A percentile compares a stretch with the other conserved stretches of the same genome.
Evolutionary conservation across 2,888 invertebrate genomes (phyloP).

Genomic region (Dysmachus trigonus): DNA sequence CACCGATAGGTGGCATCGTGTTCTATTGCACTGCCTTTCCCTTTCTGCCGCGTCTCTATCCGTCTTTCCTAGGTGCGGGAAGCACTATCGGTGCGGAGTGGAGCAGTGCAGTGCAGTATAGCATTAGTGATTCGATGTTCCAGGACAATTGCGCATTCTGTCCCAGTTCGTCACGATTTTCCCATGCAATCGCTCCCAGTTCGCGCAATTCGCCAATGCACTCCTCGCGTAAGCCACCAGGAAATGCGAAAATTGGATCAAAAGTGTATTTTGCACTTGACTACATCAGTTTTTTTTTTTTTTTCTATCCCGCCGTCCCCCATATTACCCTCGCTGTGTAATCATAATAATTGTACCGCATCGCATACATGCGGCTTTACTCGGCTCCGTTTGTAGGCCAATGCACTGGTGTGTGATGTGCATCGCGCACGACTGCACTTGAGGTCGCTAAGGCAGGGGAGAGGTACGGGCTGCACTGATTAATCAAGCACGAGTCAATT

Average conservation of each 20-base stretch:
- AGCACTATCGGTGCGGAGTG: neutral
- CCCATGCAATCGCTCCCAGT: constrained; percentile 11
- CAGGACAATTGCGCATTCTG: neutral
- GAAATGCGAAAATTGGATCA: constrained; percentile 34
- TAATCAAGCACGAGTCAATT: constrained; percentile 22
- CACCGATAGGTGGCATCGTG: too few species aligned
- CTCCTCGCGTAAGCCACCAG: constrained; percentile 13
- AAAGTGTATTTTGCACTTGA: constrained; percentile 37
- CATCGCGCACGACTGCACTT: neutral
- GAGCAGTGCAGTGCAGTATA: neutral
- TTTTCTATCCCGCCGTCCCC: neutral
- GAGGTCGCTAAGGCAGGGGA: neutral
- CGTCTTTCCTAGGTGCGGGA: neutral
- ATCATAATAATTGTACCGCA: neutral
- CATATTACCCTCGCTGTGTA: neutral
- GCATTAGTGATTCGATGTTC: neutral
- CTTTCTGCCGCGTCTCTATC: neutral
- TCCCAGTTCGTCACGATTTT: neutral
- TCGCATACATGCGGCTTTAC: neutral
- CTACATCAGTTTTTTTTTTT: neutral
- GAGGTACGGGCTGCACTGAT: neutral
- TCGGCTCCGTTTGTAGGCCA: constrained; percentile 28
- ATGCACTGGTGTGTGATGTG: constrained; percentile 5
- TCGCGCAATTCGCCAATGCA: neutral
- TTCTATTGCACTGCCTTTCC: neutral